phyloP scores from a whole-genome alignment of 2,888 invertebrate species.

The Heliconius erato region DNA sequence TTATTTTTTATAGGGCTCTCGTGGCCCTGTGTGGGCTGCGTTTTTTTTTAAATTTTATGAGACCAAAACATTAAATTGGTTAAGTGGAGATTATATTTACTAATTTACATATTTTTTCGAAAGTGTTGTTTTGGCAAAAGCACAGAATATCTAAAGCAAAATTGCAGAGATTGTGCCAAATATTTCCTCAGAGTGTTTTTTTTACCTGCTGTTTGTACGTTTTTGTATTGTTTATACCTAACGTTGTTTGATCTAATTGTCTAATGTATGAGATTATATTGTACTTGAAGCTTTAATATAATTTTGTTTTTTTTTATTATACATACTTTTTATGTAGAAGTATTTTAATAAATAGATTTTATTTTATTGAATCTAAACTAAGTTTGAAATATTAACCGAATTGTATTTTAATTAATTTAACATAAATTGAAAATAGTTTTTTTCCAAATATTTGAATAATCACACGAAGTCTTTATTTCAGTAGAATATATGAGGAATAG shows the following conservation, averaged over 20 bases:
- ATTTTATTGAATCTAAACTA: conserved; percentile 10
- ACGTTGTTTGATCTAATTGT: neutral
- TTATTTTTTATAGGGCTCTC: neutral
- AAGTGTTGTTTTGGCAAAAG: conserved; percentile 20
- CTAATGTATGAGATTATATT: conserved; percentile 34
- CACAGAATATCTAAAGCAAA: neutral
- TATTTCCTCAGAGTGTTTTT: neutral
- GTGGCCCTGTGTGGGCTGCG: too few species aligned
- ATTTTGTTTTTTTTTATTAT: conserved; percentile 19
- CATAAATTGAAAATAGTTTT: neutral
- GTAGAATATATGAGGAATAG: neutral
- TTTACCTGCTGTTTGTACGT: neutral
- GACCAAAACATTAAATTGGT: too few species aligned
- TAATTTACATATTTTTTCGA: too few species aligned
- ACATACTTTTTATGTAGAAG: neutral
- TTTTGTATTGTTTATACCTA: conserved; percentile 3
- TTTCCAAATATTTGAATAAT: neutral
- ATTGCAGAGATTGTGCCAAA: conserved; percentile 32
- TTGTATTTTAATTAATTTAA: neutral
- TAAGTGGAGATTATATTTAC: too few species aligned
- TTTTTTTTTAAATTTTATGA: too few species aligned
- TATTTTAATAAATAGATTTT: neutral
- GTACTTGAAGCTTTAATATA: conserved; percentile 28
- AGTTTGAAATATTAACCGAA: neutral
- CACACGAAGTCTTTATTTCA: neutral